These are phyloP conservation scores for Drosophila orosa DNA, from an alignment of 1,140 invertebrate genomes.

Conservation along the genomic window DNA sequence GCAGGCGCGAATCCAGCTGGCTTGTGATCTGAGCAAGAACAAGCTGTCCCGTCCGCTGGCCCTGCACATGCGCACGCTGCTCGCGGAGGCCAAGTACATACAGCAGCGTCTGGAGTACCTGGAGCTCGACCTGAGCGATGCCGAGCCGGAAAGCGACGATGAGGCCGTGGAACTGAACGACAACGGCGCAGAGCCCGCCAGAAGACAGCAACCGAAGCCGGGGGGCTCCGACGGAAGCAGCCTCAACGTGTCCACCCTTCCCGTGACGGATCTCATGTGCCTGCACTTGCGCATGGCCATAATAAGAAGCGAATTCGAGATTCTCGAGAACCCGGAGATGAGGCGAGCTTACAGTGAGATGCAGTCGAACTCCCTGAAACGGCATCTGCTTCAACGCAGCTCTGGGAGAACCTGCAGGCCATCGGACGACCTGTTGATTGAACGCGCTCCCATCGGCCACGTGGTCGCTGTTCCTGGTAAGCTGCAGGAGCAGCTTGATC, in stretches of 20 bases:
- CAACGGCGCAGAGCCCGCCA: slow-evolving; percentile 34
- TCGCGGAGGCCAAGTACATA: slow-evolving; percentile 86
- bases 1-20: slow-evolving; percentile 86
- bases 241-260: slow-evolving; percentile 70
- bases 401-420: slow-evolving; percentile 31
- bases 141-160: slow-evolving; percentile 74
- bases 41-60: slow-evolving; percentile 84
- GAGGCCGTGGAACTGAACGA: slow-evolving; percentile 60
- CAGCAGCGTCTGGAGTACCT: slow-evolving; percentile 85
- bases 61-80: slow-evolving; percentile 85
- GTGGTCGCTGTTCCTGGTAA: slow-evolving; percentile 85
- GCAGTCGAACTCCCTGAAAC: slow-evolving; percentile 60
- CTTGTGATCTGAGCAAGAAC: slow-evolving; percentile 86
- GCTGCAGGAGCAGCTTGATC: slow-evolving; percentile 84
- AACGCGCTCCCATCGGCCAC: slow-evolving; percentile 72
- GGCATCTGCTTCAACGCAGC: slow-evolving; percentile 39
- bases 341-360: slow-evolving; percentile 84
- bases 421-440: slow-evolving; percentile 23
- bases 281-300: slow-evolving; percentile 86
- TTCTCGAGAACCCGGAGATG: slow-evolving; percentile 87
- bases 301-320: slow-evolving; percentile 87
- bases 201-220: slow-evolving; percentile 38
- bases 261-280: slow-evolving; percentile 85
- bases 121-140: slow-evolving; percentile 85
- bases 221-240: slow-evolving; percentile 25